Evolutionary conservation across 2,888 invertebrate species (phyloP).

Genomic region (Phengaris arion): DNA sequence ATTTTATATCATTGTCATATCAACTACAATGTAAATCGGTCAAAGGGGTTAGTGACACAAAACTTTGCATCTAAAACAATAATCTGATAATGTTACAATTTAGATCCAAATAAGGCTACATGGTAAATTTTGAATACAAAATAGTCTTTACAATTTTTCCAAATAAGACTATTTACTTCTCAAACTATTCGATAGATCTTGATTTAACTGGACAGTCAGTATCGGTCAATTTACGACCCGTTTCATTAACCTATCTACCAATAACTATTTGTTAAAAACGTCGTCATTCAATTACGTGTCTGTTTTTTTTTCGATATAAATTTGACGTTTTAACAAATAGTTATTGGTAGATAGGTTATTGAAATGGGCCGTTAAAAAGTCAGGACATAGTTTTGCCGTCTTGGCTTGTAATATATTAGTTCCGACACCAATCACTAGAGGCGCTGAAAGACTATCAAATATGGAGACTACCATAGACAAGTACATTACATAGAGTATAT

Average conservation of each 20-base stretch:
- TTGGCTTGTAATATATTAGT: not conserved
- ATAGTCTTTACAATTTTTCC: slow-evolving; percentile 4
- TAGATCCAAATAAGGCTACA: slow-evolving; percentile 13
- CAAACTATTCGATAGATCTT: not conserved
- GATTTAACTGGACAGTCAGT: not conserved
- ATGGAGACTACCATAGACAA: not conserved
- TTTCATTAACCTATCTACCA: no score
- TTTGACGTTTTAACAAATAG: no score
- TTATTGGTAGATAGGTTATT: no score
- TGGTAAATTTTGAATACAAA: slow-evolving; percentile 20
- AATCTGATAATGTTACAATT: slow-evolving; percentile 13
- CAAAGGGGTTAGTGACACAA: not conserved
- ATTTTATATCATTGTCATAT: slow-evolving; percentile 16
- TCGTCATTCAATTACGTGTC: no score
- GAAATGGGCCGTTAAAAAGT: not conserved
- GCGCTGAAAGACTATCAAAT: not conserved
- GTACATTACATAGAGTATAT: not conserved
- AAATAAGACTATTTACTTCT: not conserved
- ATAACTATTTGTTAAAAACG: no score
- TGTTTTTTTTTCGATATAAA: no score
- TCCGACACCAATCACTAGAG: not conserved
- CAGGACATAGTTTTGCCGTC: not conserved
- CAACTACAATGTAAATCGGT: slow-evolving; percentile 15
- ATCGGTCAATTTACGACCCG: not conserved
- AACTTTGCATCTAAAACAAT: slow-evolving; percentile 17